These are phyloP conservation scores for Delia radicum DNA, from an alignment of 1,140 invertebrate genomes.

Conservation along the genomic window DNA sequence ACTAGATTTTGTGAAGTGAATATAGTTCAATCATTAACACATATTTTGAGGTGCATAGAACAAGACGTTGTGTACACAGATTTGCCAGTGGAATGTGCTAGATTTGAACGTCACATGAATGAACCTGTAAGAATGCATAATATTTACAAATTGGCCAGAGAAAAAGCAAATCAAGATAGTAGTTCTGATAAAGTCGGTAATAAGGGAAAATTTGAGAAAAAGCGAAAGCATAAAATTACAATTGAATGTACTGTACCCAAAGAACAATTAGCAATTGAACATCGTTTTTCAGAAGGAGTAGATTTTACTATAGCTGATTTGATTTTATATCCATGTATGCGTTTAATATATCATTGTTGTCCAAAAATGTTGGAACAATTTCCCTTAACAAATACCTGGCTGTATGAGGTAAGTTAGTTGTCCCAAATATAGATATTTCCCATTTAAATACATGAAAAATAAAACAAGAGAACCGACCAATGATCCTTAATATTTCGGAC, in stretches of 20 bases:
- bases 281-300: conserved; percentile 81
- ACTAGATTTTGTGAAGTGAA: conserved; percentile 91
- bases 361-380: conserved; percentile 59
- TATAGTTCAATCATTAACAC: conserved; percentile 53
- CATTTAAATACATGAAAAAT: too few relatives aligned
- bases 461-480: too few relatives aligned
- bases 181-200: not conserved
- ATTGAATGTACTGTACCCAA: conserved; percentile 57
- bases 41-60: conserved; percentile 31
- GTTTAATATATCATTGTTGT: conserved; percentile 64
- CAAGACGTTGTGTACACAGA: conserved; percentile 30
- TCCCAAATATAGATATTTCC: too few relatives aligned
- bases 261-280: conserved; percentile 62
- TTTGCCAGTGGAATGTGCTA: conserved; percentile 66
- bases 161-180: conserved; percentile 46
- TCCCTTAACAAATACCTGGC: conserved; percentile 71
- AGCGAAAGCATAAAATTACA: conserved; percentile 40
- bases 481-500: too few relatives aligned
- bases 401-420: conserved; percentile 51
- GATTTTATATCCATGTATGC: conserved; percentile 73
- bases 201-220: conserved; percentile 16
- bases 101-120: conserved; percentile 84
- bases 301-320: conserved; percentile 82
- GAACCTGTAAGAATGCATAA: conserved; percentile 86
- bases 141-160: conserved; percentile 72